phyloP scores from a whole-genome alignment of 2,113 vertebrate species.

The Hyperopisus bebe region DNA sequence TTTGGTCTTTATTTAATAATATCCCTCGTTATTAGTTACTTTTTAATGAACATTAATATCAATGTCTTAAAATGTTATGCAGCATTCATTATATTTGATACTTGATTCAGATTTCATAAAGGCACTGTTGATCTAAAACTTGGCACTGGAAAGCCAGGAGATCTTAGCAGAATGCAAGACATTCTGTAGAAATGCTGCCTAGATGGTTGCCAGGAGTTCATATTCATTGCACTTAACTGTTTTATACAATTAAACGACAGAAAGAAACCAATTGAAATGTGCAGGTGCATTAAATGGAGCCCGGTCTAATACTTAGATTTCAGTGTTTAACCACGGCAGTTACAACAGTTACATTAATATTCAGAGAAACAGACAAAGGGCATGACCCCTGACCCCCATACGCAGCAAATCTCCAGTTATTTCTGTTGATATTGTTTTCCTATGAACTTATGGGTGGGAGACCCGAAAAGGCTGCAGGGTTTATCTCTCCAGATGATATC shows the following conservation, averaged over 20 bases:
- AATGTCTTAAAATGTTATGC: neutral
- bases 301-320: neutral
- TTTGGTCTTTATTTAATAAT: neutral
- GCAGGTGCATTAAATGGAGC: neutral
- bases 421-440: neutral
- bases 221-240: neutral
- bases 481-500: slow-evolving; percentile 24
- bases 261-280: neutral
- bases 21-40: neutral
- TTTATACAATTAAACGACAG: neutral
- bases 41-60: neutral
- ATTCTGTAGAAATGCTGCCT: neutral
- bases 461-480: neutral
- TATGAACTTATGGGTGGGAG: neutral
- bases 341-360: neutral
- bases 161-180: neutral
- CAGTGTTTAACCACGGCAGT: neutral
- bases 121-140: neutral
- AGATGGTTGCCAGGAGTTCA: neutral
- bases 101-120: neutral
- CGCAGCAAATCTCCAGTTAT: neutral
- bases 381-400: neutral
- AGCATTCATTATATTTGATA: neutral
- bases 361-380: neutral
- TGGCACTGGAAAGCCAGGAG: neutral